phyloP scores from a whole-genome alignment of 2,113 vertebrate genomes.

The Sitta europaea region DNA sequence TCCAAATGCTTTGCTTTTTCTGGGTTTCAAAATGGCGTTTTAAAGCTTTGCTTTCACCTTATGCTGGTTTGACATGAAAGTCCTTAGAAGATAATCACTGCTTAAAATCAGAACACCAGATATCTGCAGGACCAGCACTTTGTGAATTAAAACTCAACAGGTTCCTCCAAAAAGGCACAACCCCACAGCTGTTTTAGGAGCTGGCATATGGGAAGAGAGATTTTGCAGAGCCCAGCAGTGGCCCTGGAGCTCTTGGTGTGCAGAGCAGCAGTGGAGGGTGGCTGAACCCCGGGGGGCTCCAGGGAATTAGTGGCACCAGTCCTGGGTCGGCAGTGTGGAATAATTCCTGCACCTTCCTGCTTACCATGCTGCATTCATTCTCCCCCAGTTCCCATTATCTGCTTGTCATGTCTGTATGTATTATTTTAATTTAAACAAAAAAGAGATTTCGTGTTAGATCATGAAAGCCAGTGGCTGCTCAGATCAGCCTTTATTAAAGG shows the following conservation, averaged over 20 bases:
- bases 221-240: neutral
- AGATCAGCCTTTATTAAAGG: slow-evolving; percentile 17
- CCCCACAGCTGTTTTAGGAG: neutral
- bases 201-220: neutral
- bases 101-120: neutral
- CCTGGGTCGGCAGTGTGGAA: neutral
- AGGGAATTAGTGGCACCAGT: neutral
- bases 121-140: neutral
- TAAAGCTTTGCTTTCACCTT: neutral
- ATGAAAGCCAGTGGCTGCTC: neutral
- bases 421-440: slow-evolving; percentile 41
- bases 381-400: neutral
- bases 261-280: neutral
- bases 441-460: slow-evolving; percentile 11
- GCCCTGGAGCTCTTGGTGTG: rapidly evolving
- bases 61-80: neutral
- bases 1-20: neutral
- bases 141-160: neutral
- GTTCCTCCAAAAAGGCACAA: neutral
- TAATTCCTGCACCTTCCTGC: neutral
- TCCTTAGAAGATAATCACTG: neutral
- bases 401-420: neutral
- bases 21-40: neutral
- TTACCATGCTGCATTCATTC: neutral
- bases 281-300: rapidly evolving